Conservation (phyloP, 2,797 vertebrate genomes). For the Phoeniculus purpureus region DNA sequence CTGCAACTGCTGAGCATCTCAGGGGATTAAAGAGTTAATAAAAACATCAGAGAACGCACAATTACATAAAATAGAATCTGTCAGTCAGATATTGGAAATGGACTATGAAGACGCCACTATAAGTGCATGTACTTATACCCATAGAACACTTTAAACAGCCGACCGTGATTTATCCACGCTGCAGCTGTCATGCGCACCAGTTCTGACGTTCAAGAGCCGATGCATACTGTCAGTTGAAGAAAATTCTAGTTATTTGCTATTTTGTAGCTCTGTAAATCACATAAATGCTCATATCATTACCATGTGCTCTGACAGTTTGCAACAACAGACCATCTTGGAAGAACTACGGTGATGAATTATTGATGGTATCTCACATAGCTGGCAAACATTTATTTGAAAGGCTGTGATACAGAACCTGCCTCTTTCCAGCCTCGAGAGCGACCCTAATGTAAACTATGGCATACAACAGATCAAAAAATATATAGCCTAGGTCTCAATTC, state of each 20-base stretch:
- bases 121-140: conserved; percentile 49
- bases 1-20: background rate
- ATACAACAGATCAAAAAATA: conserved; percentile 41
- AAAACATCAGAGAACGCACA: background rate
- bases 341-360: conserved; percentile 63
- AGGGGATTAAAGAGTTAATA: conserved; percentile 30
- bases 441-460: conserved; percentile 51
- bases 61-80: conserved; percentile 34
- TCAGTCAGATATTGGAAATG: conserved; percentile 50
- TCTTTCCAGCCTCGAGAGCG: background rate
- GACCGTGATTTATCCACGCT: conserved; percentile 38
- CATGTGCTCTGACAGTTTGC: conserved; percentile 57
- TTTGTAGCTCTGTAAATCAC: conserved; percentile 70
- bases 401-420: conserved; percentile 23
- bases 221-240: conserved; percentile 45
- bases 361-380: conserved; percentile 56
- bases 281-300: conserved; percentile 68
- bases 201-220: conserved; percentile 41
- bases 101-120: conserved; percentile 32
- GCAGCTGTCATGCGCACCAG: conserved; percentile 26
- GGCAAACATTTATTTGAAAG: conserved; percentile 66
- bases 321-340: conserved; percentile 68
- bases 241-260: conserved; percentile 70
- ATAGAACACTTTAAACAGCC: conserved; percentile 46
- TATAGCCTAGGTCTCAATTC: conserved; percentile 35